A percentile compares a stretch with the other conserved stretches of the same genome.
These are phyloP conservation scores for Lampris incognitus DNA, from an alignment of 2,113 vertebrate genomes.

Conservation along the genomic window DNA sequence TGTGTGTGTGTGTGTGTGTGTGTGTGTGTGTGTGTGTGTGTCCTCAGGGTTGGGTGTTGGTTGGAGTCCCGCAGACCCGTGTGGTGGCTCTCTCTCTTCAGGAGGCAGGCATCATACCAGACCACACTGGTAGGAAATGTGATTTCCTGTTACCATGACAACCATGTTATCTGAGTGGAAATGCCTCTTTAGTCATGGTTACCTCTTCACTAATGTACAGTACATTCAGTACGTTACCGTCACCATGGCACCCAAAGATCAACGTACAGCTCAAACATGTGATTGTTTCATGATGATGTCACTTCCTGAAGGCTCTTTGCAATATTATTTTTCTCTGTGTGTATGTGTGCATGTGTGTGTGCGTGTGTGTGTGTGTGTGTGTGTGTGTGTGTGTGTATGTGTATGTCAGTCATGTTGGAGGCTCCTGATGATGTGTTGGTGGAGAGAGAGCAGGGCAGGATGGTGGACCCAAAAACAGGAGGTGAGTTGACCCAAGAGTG, in stretches of 20 bases:
- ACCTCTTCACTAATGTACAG: too few relatives aligned
- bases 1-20: not conserved
- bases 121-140: slow-evolving; percentile 87
- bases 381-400: slow-evolving; percentile 27
- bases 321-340: too few relatives aligned
- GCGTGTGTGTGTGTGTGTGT: slow-evolving; percentile 13
- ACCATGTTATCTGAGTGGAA: too few relatives aligned
- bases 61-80: slow-evolving; percentile 86
- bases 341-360: slow-evolving; percentile 1
- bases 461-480: slow-evolving; percentile 86
- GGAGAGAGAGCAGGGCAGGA: slow-evolving; percentile 87
- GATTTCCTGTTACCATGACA: not conserved
- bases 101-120: slow-evolving; percentile 83
- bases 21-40: slow-evolving; percentile 49
- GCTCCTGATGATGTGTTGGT: slow-evolving; percentile 87
- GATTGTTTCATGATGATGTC: too few relatives aligned
- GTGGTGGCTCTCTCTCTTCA: slow-evolving; percentile 88
- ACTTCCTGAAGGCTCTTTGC: too few relatives aligned
- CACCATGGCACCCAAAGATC: too few relatives aligned
- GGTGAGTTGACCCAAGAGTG: slow-evolving; percentile 73
- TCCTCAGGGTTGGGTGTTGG: slow-evolving; percentile 92
- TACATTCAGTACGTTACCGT: too few relatives aligned
- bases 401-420: slow-evolving; percentile 86
- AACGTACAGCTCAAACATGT: too few relatives aligned
- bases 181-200: too few relatives aligned